Base-by-base conservation (phyloP, 2,888 invertebrate genomes). In the Cantharis rustica region DNA sequence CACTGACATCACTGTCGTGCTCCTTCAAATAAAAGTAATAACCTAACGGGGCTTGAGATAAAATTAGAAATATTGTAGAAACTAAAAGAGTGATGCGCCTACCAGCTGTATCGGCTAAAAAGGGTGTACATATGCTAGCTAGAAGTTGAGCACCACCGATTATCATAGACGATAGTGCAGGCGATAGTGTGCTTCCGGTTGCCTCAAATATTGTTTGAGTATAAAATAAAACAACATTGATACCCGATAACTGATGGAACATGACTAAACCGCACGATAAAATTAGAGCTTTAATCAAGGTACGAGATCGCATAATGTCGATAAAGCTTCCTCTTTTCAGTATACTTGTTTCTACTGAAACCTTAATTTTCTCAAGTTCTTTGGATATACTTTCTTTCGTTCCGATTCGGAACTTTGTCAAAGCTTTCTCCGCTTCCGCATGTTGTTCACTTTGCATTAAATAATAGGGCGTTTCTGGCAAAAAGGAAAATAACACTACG, bases 391-490 rank as follows among this genome's bases (percentile, higher is more conserved):
- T 91, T 17, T 88, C 86, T 70, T 89, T 90, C 68, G n/a, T 79
- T 69, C 89, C 87, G 0, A 93, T 91, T 2, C 96, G 90, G 15
- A 96, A 89, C 80, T 89, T 92, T 69, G 91, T 89, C 79, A 96
- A 86, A 0, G 80, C 76, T 68, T 81, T 72, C 72, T 80, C 79
- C 0, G 96, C 96, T 0, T 93, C 91, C 0, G 90, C 88, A 0
- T 87, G 87, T 76, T 90, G 87, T 23, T 93, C 91, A 86, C 92
- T 90, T 47, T 88, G 88, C 2, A 94, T 88, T 61, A 92, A 89
- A 82, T 91, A 94, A 76, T 93, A 92, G 0, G 97, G 96, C 0
- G 95, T 93, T 85, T 97, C 96, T 0, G 95, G 95, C 90, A 95
- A 93, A 80, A 93, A 91, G 84, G 92, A 90, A 86, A 94, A 92